phyloP scores from a whole-genome alignment of 2,113 vertebrate species.

The Rhegmatorhina hoffmannsi region DNA sequence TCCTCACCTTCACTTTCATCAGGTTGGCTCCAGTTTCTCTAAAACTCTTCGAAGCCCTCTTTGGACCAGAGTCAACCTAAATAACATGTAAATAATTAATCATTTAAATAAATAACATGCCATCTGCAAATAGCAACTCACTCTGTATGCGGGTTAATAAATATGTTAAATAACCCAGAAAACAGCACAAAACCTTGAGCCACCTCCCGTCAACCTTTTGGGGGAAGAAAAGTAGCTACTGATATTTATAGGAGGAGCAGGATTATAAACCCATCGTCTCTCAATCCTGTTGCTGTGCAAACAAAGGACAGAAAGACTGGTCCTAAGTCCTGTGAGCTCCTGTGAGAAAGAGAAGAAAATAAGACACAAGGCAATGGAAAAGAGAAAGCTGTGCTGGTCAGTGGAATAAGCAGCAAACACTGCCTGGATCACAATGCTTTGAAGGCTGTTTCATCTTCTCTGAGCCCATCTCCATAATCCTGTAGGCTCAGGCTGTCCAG shows the following conservation, averaged over 20 bases:
- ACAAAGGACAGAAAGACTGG: neutral
- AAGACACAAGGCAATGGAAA: neutral
- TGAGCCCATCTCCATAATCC: neutral
- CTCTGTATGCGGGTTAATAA: neutral
- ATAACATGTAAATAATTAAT: conserved; percentile 64
- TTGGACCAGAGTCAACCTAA: conserved; percentile 47
- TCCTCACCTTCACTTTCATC: neutral
- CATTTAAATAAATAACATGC: conserved; percentile 61
- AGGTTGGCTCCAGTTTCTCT: neutral
- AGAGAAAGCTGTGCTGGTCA: neutral
- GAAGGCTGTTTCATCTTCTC: neutral
- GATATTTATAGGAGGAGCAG: neutral
- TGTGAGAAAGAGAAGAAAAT: neutral
- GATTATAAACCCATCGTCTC: neutral
- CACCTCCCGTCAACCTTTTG: neutral
- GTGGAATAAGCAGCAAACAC: neutral
- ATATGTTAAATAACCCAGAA: conserved; percentile 29
- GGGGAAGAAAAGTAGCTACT: neutral
- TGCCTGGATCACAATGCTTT: neutral
- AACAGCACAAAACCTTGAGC: neutral
- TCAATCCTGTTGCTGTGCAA: fast-evolving
- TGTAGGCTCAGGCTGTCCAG: neutral
- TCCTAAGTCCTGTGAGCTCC: neutral
- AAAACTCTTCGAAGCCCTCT: conserved; percentile 16
- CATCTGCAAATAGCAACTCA: neutral